Base-by-base conservation (phyloP, 1,140 invertebrate genomes). In the Zaprionus gabonicus region DNA sequence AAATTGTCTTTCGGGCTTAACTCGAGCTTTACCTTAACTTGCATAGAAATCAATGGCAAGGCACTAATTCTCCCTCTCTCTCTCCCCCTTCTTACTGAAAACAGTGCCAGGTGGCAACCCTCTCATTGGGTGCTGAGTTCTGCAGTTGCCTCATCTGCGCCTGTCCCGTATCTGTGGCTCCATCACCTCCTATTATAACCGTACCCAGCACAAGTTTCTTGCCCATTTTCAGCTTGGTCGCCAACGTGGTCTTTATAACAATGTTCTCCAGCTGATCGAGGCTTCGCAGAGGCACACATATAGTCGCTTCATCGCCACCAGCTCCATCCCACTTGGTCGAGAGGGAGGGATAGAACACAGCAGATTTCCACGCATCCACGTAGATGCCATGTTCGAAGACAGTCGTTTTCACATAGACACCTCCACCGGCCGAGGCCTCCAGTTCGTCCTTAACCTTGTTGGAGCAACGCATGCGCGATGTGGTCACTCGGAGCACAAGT, bases 281-380 rank as follows among this genome's bases (percentile, higher is more conserved):
- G 17, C 68, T 84, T 12, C 79, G 77, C 20, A 92, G 34, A 0
- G 91, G 91, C 23, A 92, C 76, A 12, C 71, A 69, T 4, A 92
- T 76, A 1, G 87, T 91, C 4, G 94, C 93, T 25, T 93, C 93
- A 65, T 94, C 94, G 1, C 66, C 73, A 9, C 78, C 82, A 15
- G 4, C 71, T 92, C 75, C 85, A 82, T 95, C 94, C 94, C 94
- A 95, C 81, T 94, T 94, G 34, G 94, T 94, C 3, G 94, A 95
- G 77, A 96, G 95, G 3, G 95, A 95, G 4, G 96, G 96, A 17
- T 94, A 92, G 91, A 97, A 96, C 53, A 94, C 93, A 67, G 96
- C 95, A 67, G 96, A 96, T 85, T 96, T 96, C 95, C 96, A 96
- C 71, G 96, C 96, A 49, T 95, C 95, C 51, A 96, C 95, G 1